Evolutionary conservation across 2,113 vertebrate species (phyloP).

Genomic region (Barbus barbus): DNA sequence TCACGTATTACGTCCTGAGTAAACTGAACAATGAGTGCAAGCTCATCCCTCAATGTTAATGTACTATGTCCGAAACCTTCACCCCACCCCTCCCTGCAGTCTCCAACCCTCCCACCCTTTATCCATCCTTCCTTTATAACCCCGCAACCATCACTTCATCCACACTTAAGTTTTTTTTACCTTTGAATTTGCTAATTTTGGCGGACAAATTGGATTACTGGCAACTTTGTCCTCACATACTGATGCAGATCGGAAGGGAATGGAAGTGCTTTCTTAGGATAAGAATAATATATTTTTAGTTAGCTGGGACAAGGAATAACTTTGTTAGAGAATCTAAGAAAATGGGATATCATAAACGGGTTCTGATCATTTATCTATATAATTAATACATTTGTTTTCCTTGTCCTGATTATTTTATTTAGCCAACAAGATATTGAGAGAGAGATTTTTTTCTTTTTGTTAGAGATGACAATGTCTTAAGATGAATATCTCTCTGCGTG

Average conservation of each 20-base stretch:
- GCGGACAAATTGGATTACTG: constrained; percentile 29
- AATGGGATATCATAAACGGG: neutral
- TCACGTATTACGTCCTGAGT: constrained; percentile 55
- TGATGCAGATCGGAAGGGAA: neutral
- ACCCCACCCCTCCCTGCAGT: constrained; percentile 26
- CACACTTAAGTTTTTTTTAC: constrained; percentile 63
- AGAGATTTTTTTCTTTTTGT: no score
- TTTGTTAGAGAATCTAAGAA: neutral
- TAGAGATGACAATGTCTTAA: constrained; percentile 19
- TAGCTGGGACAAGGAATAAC: neutral
- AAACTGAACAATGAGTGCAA: constrained; percentile 55
- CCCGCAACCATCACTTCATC: constrained; percentile 62
- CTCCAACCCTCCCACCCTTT: constrained; percentile 61
- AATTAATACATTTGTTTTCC: constrained; percentile 1
- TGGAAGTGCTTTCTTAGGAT: neutral
- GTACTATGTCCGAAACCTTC: constrained; percentile 55
- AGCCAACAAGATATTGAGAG: no score
- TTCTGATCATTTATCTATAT: neutral
- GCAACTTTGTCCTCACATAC: neutral
- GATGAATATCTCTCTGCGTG: constrained; percentile 48
- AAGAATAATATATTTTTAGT: neutral
- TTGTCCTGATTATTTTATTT: neutral
- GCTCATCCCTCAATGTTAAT: constrained; percentile 58
- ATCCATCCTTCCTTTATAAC: constrained; percentile 75
- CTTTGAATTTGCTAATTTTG: constrained; percentile 56